Base-by-base conservation (phyloP, 2,888 invertebrate genomes). In the Aleiodes testaceus region DNA sequence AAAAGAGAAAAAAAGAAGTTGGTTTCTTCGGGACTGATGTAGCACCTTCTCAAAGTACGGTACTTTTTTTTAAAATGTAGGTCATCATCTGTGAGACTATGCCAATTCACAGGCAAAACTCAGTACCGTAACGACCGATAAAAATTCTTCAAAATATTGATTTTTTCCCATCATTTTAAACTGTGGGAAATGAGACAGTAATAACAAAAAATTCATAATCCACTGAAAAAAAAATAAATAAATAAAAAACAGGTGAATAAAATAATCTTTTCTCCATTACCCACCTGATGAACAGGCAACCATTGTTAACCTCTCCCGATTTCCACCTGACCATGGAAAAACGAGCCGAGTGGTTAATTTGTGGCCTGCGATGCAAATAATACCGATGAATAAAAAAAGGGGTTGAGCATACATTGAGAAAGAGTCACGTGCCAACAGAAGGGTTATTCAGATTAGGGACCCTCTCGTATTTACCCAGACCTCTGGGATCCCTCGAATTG, bases 391-490 rank as follows among this genome's bases (percentile, higher is more conserved):
- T 71, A 82, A 81, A 76, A 47, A 72, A 66, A 75, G 75, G 79
- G 81, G 81, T 78, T 75, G 71, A 70, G 68, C 50, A 68, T 69
- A 50, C 69, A 74, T n/a, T n/a, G n/a, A n/a, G n/a, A n/a, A 20
- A 53, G n/a, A 47, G 50, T 66, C 73, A 78, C 78, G 75, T 76
- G 75, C 74, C 73, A 65, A 73, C 49, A 80, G 26, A 84, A 81
- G 83, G 85, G 85, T 84, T 84, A 86, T 86, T 86, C 85, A 86
- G 85, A 86, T 86, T 82, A 85, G 80, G 79, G 78, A 64, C 70
- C 70, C 70, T 70, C 53, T 36, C 18, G 16, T 65, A 71, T 71
- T 71, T 67, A 66, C 61, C 66, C 67, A 67, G 71, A 55, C 52
- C 9, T 30, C 49, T 36, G 47, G 22, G 42, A 16, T 66, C 59